A percentile compares a stretch with the other conserved stretches of the same genome.
Evolutionary conservation across 1,140 invertebrate species (phyloP).

Genomic region (Drosophila nannoptera): DNA sequence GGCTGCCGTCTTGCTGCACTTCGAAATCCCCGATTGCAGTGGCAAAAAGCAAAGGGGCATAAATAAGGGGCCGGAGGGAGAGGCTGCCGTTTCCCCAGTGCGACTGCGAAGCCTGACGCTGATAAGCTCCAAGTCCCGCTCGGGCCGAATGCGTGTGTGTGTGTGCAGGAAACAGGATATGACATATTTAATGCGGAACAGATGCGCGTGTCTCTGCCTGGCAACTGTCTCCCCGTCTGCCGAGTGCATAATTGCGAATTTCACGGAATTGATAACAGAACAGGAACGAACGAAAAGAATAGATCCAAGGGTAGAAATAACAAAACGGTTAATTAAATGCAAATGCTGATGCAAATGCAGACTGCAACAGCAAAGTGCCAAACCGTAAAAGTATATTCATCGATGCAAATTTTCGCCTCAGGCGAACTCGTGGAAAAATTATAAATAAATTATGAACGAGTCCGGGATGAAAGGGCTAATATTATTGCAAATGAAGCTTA

Average conservation of each 20-base stretch:
- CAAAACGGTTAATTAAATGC: conserved; percentile 59
- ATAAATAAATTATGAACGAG: too few species aligned
- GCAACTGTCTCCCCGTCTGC: conserved; percentile 39
- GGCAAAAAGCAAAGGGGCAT: conserved; percentile 18
- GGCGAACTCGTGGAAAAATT: neutral
- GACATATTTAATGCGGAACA: conserved; percentile 76
- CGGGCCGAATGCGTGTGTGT: conserved; percentile 15
- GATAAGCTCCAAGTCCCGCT: conserved; percentile 47
- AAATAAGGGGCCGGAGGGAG: conserved; percentile 8
- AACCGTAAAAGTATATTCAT: conserved; percentile 47
- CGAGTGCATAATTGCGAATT: conserved; percentile 53
- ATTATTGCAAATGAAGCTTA: too few species aligned
- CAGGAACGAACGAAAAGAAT: conserved; percentile 24
- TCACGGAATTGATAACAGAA: conserved; percentile 33
- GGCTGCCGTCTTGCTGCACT: conserved; percentile 14
- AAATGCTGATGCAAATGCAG: conserved; percentile 34
- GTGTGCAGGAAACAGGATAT: conserved; percentile 73
- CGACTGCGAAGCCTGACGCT: conserved; percentile 40
- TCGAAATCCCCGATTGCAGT: conserved; percentile 21
- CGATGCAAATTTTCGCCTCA: neutral
- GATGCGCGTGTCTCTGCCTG: conserved; percentile 58
- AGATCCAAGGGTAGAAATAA: conserved; percentile 35
- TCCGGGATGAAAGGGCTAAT: too few species aligned
- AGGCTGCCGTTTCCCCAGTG: conserved; percentile 32
- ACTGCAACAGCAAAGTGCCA: conserved; percentile 5